Conservation (phyloP, 2,113 vertebrate species). For the Lagenorhynchus albirostris region DNA sequence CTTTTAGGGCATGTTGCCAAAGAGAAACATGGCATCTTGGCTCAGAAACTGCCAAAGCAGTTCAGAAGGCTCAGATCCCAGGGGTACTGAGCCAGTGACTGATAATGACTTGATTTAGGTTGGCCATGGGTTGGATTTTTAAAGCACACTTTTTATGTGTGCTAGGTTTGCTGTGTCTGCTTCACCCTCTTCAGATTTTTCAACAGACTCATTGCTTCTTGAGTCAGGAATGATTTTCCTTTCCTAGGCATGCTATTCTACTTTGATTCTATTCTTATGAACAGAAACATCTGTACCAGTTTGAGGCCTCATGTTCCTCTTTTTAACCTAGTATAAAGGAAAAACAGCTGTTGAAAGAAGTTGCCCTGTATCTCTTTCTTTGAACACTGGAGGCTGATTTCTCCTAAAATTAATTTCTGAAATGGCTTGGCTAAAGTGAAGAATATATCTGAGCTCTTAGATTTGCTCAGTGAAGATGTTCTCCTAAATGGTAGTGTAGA, state of each 20-base stretch:
- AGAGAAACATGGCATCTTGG: constrained; percentile 54
- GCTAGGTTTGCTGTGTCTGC: not conserved
- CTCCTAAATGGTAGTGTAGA: not conserved
- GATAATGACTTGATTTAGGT: not conserved
- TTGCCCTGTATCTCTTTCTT: not conserved
- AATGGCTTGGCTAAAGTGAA: not conserved
- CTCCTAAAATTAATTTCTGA: not conserved
- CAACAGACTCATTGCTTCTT: not conserved
- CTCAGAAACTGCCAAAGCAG: constrained; percentile 27
- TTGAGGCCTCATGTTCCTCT: not conserved
- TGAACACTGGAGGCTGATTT: not conserved
- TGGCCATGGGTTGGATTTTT: not conserved
- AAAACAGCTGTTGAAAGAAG: not conserved
- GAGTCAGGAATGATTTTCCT: not conserved
- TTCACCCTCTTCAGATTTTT: not conserved
- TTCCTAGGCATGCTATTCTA: not conserved
- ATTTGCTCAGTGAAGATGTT: not conserved
- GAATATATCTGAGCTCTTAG: not conserved
- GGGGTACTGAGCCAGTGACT: not conserved
- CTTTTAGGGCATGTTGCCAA: constrained; percentile 24
- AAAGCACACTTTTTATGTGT: not conserved
- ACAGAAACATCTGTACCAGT: not conserved
- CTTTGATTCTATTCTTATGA: not conserved
- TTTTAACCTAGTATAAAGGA: not conserved
- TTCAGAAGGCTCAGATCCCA: not conserved